phyloP scores from a whole-genome alignment of 2,797 vertebrate genomes.

The Pygocentrus nattereri region DNA sequence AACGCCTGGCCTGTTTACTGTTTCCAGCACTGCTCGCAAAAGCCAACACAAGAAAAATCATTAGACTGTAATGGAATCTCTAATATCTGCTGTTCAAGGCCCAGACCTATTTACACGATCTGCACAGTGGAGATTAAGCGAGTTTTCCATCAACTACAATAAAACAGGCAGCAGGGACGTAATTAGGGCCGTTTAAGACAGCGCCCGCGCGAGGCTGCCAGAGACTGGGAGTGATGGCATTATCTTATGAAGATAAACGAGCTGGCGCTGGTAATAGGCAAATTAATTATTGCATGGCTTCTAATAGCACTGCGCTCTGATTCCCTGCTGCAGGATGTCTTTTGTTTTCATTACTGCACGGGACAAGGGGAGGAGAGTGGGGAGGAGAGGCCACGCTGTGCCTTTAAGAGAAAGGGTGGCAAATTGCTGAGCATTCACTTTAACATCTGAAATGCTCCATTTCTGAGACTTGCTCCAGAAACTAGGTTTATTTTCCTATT shows the following conservation, averaged over 20 bases:
- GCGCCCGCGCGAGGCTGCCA: conserved; percentile 65
- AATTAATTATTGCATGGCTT: conserved; percentile 80
- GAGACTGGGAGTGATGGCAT: conserved; percentile 73
- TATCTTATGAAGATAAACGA: conserved; percentile 77
- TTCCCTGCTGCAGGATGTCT: conserved; percentile 65
- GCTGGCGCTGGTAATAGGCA: conserved; percentile 75
- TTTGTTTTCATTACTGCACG: conserved; percentile 68
- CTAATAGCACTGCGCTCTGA: conserved; percentile 71
- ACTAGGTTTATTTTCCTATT: not conserved
- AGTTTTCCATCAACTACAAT: conserved; percentile 71
- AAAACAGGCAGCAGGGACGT: conserved; percentile 64
- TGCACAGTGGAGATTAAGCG: conserved; percentile 67
- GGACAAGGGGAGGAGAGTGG: conserved; percentile 53
- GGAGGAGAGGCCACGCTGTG: conserved; percentile 41
- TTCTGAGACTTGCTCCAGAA: conserved; percentile 23
- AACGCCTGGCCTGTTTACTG: conserved; percentile 11
- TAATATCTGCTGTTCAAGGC: conserved; percentile 64
- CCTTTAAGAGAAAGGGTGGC: conserved; percentile 28
- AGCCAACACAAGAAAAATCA: conserved; percentile 54
- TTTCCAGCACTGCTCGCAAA: conserved; percentile 34
- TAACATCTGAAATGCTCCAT: conserved; percentile 40
- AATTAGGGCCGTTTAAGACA: conserved; percentile 68
- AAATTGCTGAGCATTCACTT: conserved; percentile 21
- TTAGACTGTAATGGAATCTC: conserved; percentile 63
- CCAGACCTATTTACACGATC: conserved; percentile 64